Conservation (phyloP, 37 sponge, comb jelly and placozoan genomes). For the Geodia barretti region DNA sequence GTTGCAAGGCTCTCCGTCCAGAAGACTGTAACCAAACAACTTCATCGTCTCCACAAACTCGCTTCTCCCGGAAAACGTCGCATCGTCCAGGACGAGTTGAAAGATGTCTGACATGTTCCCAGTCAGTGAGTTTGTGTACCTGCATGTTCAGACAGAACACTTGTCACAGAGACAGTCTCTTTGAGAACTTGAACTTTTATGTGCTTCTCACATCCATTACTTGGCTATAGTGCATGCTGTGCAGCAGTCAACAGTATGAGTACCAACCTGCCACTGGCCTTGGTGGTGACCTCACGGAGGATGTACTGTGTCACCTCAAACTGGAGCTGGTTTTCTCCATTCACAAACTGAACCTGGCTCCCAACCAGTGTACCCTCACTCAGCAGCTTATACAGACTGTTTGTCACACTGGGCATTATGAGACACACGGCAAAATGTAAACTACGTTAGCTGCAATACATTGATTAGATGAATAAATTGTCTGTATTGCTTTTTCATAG, state of each 20-base stretch:
- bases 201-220: too few species aligned
- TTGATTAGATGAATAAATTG: too few species aligned
- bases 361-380: not conserved
- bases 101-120: constrained; percentile 39
- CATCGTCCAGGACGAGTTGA: constrained; percentile 5
- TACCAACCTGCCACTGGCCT: not conserved
- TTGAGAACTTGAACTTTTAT: too few species aligned
- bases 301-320: constrained; percentile 2
- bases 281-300: constrained; percentile 10
- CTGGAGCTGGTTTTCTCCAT: constrained; percentile 18
- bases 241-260: not conserved
- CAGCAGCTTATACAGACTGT: not conserved
- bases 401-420: not conserved
- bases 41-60: constrained; percentile 38
- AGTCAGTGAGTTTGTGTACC: constrained; percentile 15
- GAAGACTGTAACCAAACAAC: constrained; percentile 49
- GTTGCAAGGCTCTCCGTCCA: constrained; percentile 21
- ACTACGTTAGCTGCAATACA: too few species aligned
- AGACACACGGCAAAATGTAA: not conserved
- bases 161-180: not conserved
- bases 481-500: too few species aligned
- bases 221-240: too few species aligned
- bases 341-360: not conserved
- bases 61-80: constrained; percentile 10
- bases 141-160: not conserved